phyloP scores from a whole-genome alignment of 2,888 invertebrate genomes.

The Acronicta alni region DNA sequence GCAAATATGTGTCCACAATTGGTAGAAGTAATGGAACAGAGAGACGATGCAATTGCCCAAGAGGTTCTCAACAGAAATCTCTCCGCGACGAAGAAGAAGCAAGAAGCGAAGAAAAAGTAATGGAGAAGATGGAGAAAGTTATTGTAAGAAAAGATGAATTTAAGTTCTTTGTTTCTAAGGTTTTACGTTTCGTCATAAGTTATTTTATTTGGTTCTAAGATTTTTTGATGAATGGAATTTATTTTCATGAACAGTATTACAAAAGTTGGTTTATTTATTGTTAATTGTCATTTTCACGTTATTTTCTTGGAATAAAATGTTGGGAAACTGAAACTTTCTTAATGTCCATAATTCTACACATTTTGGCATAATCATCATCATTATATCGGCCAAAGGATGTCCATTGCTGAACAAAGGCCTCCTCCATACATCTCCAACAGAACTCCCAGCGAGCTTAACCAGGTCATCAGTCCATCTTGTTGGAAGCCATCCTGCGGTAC shows the following conservation, averaged over 20 bases:
- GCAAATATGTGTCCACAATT: conserved; percentile 69
- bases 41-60: conserved; percentile 73
- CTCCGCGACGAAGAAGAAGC: conserved; percentile 74
- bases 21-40: conserved; percentile 66
- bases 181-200: conserved; percentile 11
- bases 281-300: background rate
- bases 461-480: too few relatives aligned
- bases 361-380: too few relatives aligned
- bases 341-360: too few relatives aligned
- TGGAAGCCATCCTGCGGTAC: too few relatives aligned
- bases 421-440: too few relatives aligned
- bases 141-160: conserved; percentile 30
- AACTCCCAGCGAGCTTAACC: too few relatives aligned
- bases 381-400: too few relatives aligned
- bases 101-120: conserved; percentile 62
- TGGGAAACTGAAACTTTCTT: too few relatives aligned
- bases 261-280: background rate
- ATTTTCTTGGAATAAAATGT: conserved; percentile 9
- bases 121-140: conserved; percentile 5
- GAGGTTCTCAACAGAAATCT: conserved; percentile 66
- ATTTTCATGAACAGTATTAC: too few relatives aligned
- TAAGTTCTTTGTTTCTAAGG: conserved; percentile 25
- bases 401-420: too few relatives aligned
- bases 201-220: conserved; percentile 4
- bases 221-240: too few relatives aligned